Conservation (phyloP, 2,888 invertebrate genomes). For the Polydrusus pterygomalis region DNA sequence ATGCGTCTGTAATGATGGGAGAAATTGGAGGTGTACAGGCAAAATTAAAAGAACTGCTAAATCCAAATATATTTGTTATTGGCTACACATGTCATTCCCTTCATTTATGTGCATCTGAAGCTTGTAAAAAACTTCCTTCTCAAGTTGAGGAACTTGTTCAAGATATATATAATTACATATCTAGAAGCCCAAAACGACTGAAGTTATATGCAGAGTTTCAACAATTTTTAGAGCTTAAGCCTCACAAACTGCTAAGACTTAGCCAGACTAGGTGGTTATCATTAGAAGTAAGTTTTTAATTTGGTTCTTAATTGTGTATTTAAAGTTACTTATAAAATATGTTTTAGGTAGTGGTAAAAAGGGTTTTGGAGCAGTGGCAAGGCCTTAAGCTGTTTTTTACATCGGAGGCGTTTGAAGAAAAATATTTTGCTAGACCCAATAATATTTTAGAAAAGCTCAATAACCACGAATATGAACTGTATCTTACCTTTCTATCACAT, state of each 20-base stretch:
- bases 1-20: conserved; percentile 32
- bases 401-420: conserved; percentile 8
- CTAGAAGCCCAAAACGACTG: conserved; percentile 23
- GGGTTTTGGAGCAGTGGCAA: conserved; percentile 25
- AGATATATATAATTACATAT: conserved; percentile 22
- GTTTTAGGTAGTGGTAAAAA: conserved; percentile 22
- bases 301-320: conserved; percentile 13
- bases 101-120: conserved; percentile 31
- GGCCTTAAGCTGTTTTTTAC: conserved; percentile 34
- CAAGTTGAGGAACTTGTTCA: conserved; percentile 25
- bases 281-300: conserved; percentile 19
- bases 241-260: conserved; percentile 14
- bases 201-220: conserved; percentile 15
- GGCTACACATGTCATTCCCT: conserved; percentile 42
- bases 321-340: background rate
- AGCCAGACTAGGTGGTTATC: conserved; percentile 25
- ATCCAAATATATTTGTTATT: conserved; percentile 41
- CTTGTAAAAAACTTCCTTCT: conserved; percentile 23
- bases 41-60: conserved; percentile 30
- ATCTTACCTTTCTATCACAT: conserved; percentile 30
- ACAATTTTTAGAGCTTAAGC: conserved; percentile 22
- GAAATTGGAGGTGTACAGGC: conserved; percentile 39
- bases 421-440: conserved; percentile 16
- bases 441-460: conserved; percentile 28
- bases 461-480: conserved; percentile 13